These are phyloP conservation scores for Leguminivora glycinivorella DNA, from an alignment of 1,140 invertebrate species.

Conservation along the genomic window DNA sequence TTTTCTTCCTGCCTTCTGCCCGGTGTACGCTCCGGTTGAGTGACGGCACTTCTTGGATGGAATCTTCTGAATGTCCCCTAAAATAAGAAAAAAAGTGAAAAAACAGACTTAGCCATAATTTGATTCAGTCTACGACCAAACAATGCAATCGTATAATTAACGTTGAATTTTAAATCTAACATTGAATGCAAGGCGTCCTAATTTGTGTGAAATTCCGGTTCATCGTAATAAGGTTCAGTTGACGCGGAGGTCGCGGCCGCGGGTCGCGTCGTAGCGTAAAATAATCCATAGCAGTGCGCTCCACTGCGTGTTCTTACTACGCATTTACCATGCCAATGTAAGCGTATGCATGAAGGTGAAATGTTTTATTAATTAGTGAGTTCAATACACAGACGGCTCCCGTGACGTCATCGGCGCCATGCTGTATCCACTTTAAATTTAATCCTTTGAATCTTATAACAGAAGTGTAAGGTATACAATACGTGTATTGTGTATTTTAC, in stretches of 20 bases:
- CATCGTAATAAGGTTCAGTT: slow-evolving; percentile 1
- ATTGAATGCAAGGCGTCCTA: not conserved
- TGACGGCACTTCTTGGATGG: slow-evolving; percentile 44
- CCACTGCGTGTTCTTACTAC: slow-evolving; percentile 7
- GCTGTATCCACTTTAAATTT: not conserved
- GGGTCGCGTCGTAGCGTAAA: slow-evolving; percentile 7
- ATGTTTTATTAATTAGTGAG: slow-evolving; percentile 19
- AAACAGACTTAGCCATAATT: no score
- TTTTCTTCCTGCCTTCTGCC: slow-evolving; percentile 48
- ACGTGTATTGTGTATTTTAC: no score
- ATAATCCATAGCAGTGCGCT: not conserved
- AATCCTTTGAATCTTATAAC: not conserved
- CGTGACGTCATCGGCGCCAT: slow-evolving; percentile 13
- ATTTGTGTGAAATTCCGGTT: not conserved
- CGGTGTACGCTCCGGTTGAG: slow-evolving; percentile 41
- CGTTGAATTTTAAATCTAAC: not conserved
- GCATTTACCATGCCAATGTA: not conserved
- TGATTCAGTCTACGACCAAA: no score
- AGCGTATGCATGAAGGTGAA: slow-evolving; percentile 21
- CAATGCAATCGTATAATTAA: no score
- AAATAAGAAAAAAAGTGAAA: no score
- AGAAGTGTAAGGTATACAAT: not conserved
- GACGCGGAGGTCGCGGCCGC: not conserved
- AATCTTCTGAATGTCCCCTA: slow-evolving; percentile 41
- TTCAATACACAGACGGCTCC: slow-evolving; percentile 23